A percentile compares a stretch with the other conserved stretches of the same genome.
Evolutionary conservation across 2,113 vertebrate species (phyloP).

Genomic region (Scomber scombrus): DNA sequence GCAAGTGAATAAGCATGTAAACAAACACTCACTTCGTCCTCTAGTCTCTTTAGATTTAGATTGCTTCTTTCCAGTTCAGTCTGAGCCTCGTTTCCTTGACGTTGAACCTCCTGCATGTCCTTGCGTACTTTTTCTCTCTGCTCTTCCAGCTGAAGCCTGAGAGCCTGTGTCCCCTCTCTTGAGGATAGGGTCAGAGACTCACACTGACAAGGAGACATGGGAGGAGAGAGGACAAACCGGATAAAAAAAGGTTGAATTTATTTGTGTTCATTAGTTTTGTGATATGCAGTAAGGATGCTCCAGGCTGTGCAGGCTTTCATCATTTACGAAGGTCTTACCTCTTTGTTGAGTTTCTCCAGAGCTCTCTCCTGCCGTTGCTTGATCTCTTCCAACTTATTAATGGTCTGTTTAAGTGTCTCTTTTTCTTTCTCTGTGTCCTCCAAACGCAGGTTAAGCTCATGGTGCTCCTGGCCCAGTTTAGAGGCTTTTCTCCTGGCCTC

Average conservation of each 20-base stretch:
- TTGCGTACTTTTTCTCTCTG: slow-evolving; percentile 90
- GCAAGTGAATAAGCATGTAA: neutral
- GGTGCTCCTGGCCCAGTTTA: slow-evolving; percentile 86
- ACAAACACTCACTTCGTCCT: slow-evolving; percentile 89
- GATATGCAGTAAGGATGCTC: slow-evolving; percentile 6
- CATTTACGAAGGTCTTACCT: slow-evolving; percentile 58
- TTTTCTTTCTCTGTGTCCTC: slow-evolving; percentile 88
- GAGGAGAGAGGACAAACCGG: neutral
- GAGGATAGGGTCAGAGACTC: slow-evolving; percentile 86
- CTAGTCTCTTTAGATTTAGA: slow-evolving; percentile 81
- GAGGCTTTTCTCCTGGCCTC: slow-evolving; percentile 82
- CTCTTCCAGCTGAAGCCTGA: slow-evolving; percentile 91
- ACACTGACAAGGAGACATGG: slow-evolving; percentile 76
- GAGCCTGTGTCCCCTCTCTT: slow-evolving; percentile 79
- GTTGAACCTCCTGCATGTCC: slow-evolving; percentile 90
- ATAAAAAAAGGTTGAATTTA: slow-evolving; percentile 13
- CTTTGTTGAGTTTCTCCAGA: slow-evolving; percentile 83
- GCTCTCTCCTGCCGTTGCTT: slow-evolving; percentile 86
- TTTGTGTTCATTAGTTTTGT: slow-evolving; percentile 2
- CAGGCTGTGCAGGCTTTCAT: neutral
- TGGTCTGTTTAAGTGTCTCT: slow-evolving; percentile 84
- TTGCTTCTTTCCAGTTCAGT: slow-evolving; percentile 88
- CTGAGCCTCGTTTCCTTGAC: slow-evolving; percentile 87
- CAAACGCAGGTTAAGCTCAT: slow-evolving; percentile 77
- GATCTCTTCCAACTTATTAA: slow-evolving; percentile 88